Evolutionary conservation across 1,140 invertebrate genomes (phyloP).

Genomic region (Bombus cullumanus): DNA sequence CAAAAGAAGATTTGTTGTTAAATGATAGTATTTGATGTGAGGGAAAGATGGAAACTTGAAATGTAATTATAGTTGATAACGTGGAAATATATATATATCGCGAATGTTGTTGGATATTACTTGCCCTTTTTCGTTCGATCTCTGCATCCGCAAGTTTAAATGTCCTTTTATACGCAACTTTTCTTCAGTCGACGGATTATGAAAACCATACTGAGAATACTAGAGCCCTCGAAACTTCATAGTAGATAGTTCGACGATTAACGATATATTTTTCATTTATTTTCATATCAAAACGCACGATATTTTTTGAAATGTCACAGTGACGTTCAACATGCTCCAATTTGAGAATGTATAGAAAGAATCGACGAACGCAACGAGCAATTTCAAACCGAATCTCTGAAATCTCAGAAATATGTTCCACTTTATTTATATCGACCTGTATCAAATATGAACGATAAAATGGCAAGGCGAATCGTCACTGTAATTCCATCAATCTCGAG

Average conservation of each 20-base stretch:
- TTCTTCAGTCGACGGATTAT: too few species aligned
- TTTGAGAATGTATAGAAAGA: too few species aligned
- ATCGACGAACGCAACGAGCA: too few species aligned
- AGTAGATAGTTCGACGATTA: too few species aligned
- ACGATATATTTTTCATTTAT: not conserved
- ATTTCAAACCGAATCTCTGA: not conserved
- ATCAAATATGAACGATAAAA: not conserved
- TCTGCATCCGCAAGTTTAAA: not conserved
- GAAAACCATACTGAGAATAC: too few species aligned
- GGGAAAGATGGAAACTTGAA: not conserved
- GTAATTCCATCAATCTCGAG: not conserved
- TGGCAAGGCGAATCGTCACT: not conserved
- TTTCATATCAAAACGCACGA: not conserved
- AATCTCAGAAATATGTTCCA: too few species aligned
- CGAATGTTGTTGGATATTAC: not conserved
- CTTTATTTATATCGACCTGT: not conserved
- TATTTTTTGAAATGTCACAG: too few species aligned
- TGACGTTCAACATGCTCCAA: too few species aligned
- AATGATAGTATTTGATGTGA: not conserved
- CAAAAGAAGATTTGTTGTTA: not conserved
- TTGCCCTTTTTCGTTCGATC: not conserved
- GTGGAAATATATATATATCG: not conserved
- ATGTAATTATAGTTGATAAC: not conserved
- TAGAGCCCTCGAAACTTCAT: fast-evolving
- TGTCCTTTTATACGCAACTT: too few species aligned